Base-by-base conservation (phyloP, 2,113 vertebrate genomes). In the Python bivittatus region DNA sequence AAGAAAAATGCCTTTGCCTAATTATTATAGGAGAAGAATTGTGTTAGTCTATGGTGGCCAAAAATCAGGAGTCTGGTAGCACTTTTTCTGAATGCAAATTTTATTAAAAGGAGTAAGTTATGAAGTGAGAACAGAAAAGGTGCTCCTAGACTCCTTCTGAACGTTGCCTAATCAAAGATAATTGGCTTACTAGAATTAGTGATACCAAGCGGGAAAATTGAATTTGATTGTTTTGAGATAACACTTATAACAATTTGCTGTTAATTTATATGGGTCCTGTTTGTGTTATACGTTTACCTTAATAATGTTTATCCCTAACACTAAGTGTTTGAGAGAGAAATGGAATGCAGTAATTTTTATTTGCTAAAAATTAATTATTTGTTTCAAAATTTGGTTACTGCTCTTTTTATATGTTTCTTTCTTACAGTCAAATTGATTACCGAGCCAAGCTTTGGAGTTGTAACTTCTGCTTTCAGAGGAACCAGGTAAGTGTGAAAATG, bases 381-480 rank as follows among this genome's bases (percentile, higher is more conserved):
- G n/a, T n/a, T n/a, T n/a, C 22, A 60, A 52, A 23, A 53, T 61
- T 27, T 29, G 57, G 42, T 85, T 88, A 61, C 20, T 56, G n/a
- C 23, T 64, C 4, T 93, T 87, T 4, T 83, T 38, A 94, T 90
- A 88, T 83, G 33, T 92, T 89, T 95, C 11, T 88, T 93, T 95
- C 94, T 97, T 96, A 89, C 96, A 99, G 99, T 96, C 99, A 99
- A 92, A 98, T 99, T 91, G 99, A 99, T 97, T 99, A 98, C 97
- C 98, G 98, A 97, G 99, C 99, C 95, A 99, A 99, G 97, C 98
- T 99, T 95, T 99, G 99, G 99, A 98, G 99, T 20, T 99, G 99
- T 96, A 99, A 99, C 97, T 99, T 99, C 97, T 99, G 99, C 96
- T 99, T 99, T 95, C 99, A 99, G 96, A 98, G 99, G 96, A 99